A percentile compares a stretch with the other conserved stretches of the same genome.
Conservation (phyloP, 2,888 invertebrate species). For the Zaprionus lineosus region DNA sequence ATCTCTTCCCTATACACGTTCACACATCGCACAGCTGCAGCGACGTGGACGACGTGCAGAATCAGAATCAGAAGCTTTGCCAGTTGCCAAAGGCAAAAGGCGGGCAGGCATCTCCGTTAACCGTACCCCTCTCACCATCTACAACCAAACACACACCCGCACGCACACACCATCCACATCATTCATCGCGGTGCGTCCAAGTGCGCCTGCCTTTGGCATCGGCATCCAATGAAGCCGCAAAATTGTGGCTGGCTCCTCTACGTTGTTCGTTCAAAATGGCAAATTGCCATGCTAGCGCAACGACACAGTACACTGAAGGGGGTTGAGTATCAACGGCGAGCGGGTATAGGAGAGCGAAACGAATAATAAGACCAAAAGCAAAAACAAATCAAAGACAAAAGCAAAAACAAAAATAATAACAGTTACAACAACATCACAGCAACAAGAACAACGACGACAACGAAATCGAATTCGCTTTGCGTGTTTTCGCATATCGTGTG, state of each 20-base stretch:
- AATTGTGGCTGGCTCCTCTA: conserved; percentile 62
- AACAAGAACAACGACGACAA: conserved; percentile 40
- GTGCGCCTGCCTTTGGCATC: conserved; percentile 51
- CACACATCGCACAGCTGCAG: conserved; percentile 38
- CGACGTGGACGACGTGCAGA: conserved; percentile 23
- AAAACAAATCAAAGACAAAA: conserved; percentile 2
- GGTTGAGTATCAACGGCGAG: not conserved
- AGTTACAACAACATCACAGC: conserved; percentile 19
- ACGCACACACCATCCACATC: not conserved
- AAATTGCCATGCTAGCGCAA: conserved; percentile 73
- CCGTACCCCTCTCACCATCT: not conserved
- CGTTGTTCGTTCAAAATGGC: conserved; percentile 78
- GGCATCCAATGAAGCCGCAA: conserved; percentile 74
- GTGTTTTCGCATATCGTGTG: conserved; percentile 66
- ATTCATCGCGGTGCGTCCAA: conserved; percentile 8
- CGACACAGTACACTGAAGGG: conserved; percentile 1
- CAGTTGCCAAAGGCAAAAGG: conserved; percentile 35
- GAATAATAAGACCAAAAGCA: no score
- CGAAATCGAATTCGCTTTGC: conserved; percentile 74
- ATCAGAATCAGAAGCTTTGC: conserved; percentile 37
- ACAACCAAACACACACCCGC: not conserved
- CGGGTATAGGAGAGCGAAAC: conserved; percentile 12
- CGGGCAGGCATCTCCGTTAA: conserved; percentile 25
- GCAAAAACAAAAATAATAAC: no score
- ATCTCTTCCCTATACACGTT: conserved; percentile 11